Percentiles rank a stretch among this genome's conserved stretches.
Conservation (phyloP, 2,797 vertebrate species). For the Mormyrus proboscirostris region DNA sequence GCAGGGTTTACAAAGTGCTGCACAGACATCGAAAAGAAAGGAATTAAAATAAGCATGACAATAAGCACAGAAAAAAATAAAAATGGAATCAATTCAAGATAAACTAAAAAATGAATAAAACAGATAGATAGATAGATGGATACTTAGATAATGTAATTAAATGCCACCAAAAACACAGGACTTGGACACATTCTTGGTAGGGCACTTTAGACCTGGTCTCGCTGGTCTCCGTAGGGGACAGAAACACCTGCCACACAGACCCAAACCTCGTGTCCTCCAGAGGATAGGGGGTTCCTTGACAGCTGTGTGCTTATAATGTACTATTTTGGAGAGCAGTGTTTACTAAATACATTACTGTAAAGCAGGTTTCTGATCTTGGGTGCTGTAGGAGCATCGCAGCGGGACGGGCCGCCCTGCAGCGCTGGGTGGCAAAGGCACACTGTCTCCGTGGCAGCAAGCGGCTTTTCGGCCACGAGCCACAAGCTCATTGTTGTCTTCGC, state of each 20-base stretch:
- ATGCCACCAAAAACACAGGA: not conserved
- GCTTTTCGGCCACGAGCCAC: not conserved
- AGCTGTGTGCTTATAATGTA: not conserved
- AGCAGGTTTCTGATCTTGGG: not conserved
- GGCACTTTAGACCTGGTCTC: not conserved
- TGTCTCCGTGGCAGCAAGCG: not conserved
- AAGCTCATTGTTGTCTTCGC: not conserved
- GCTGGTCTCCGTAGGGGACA: not conserved
- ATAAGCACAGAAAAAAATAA: not conserved
- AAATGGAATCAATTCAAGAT: not conserved
- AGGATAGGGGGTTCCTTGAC: not conserved
- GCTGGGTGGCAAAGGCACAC: no score
- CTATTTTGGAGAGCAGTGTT: not conserved
- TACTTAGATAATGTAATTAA: not conserved
- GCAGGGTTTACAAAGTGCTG: not conserved
- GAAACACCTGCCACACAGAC: not conserved
- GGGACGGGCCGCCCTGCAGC: not conserved
- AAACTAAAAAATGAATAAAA: not conserved
- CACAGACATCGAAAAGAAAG: not conserved
- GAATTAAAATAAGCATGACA: not conserved
- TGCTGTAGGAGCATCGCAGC: not conserved
- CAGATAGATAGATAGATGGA: not conserved
- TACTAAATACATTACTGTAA: not conserved
- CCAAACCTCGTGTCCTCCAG: not conserved
- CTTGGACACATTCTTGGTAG: not conserved